Conservation (phyloP, 2,113 vertebrate species). For the Lagenorhynchus albirostris region DNA sequence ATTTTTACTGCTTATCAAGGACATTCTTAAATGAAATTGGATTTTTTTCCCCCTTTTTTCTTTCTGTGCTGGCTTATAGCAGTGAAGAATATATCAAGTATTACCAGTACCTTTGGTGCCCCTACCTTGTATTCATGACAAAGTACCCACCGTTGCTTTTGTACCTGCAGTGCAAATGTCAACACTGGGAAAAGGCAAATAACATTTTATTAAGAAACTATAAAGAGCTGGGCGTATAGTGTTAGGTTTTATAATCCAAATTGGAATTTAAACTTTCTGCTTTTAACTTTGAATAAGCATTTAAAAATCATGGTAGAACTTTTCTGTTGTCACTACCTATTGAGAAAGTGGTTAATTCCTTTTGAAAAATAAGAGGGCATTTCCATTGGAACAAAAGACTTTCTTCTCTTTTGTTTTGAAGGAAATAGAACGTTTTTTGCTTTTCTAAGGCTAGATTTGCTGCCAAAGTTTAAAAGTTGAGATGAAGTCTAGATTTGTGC, state of each 20-base stretch:
- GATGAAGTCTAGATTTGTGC: neutral
- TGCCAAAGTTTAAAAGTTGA: neutral
- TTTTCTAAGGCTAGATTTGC: neutral
- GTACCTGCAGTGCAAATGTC: neutral
- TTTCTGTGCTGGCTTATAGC: neutral
- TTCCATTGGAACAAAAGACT: neutral
- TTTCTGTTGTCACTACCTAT: neutral
- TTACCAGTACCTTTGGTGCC: neutral
- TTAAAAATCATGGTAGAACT: neutral
- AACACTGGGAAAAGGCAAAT: neutral
- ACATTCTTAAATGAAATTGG: neutral
- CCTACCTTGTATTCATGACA: neutral
- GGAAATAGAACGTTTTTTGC: neutral
- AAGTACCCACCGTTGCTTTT: neutral
- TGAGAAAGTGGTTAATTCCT: neutral
- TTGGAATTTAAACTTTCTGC: neutral
- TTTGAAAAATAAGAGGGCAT: neutral
- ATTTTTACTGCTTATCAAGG: neutral
- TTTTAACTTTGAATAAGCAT: constrained; percentile 15
- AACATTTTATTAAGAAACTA: neutral
- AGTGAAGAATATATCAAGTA: neutral
- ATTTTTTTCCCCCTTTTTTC: neutral
- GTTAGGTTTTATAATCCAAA: constrained; percentile 27
- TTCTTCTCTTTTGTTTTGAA: neutral
- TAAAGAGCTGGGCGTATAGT: neutral